phyloP scores from a whole-genome alignment of 2,888 invertebrate species.

The Hecatera dysodea region DNA sequence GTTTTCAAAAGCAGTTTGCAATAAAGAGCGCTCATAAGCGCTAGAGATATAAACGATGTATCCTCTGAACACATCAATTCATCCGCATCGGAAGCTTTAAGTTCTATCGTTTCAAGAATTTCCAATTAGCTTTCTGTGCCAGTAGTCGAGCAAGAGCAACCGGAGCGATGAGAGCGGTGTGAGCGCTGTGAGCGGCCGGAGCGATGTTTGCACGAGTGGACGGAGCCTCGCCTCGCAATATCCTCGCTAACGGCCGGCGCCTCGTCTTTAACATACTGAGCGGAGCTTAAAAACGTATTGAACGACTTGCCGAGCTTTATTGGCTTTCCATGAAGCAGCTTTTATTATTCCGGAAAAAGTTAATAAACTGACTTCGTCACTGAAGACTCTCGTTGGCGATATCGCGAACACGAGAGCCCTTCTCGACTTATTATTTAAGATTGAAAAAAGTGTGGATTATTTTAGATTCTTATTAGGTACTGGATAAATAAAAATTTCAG shows the following conservation, averaged over 20 bases:
- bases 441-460: not conserved
- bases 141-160: slow-evolving; percentile 1
- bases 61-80: slow-evolving; percentile 8
- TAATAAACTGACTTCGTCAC: slow-evolving; percentile 11
- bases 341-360: slow-evolving; percentile 15
- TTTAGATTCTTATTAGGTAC: not conserved
- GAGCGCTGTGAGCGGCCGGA: slow-evolving; percentile 1
- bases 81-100: slow-evolving; percentile 20
- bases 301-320: slow-evolving; percentile 42
- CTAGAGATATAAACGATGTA: not conserved
- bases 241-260: slow-evolving; percentile 32
- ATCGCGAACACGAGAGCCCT: not conserved
- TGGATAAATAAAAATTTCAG: not conserved
- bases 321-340: slow-evolving; percentile 17
- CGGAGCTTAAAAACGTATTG: slow-evolving; percentile 38
- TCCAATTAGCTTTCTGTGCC: slow-evolving; percentile 47
- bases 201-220: slow-evolving; percentile 53
- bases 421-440: not conserved
- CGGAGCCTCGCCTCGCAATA: slow-evolving; percentile 46
- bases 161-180: slow-evolving; percentile 5
- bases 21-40: not conserved
- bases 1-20: not conserved
- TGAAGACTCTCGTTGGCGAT: not conserved
- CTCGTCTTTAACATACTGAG: slow-evolving; percentile 46
- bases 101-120: slow-evolving; percentile 42